Percentiles rank a stretch among this genome's conserved stretches.
These are phyloP conservation scores for Arvicanthis niloticus DNA, from an alignment of 2,113 vertebrate genomes.

Conservation along the genomic window DNA sequence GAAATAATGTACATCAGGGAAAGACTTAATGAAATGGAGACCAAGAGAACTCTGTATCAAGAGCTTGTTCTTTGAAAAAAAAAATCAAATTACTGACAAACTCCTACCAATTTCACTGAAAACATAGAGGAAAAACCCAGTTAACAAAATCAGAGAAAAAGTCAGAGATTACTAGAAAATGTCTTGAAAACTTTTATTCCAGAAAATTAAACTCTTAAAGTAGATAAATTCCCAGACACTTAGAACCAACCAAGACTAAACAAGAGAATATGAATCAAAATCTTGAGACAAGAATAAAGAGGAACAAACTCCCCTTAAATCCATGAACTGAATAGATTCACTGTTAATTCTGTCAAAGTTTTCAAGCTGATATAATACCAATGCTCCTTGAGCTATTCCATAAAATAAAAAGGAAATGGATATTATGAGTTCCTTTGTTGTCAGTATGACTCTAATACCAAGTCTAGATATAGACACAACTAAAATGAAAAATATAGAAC, in stretches of 20 bases:
- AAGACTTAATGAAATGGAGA: background rate
- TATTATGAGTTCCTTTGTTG: background rate
- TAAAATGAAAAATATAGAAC: background rate
- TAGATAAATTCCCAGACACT: background rate
- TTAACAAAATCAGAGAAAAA: background rate
- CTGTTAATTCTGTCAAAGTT: background rate
- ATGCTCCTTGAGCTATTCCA: background rate
- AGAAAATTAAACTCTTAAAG: background rate
- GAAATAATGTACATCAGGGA: background rate
- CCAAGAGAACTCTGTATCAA: background rate
- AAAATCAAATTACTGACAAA: background rate
- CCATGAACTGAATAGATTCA: background rate
- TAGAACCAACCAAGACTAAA: background rate
- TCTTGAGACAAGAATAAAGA: background rate
- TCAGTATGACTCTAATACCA: background rate
- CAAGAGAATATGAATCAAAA: background rate
- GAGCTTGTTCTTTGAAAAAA: background rate
- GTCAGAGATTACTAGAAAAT: background rate
- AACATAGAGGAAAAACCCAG: background rate
- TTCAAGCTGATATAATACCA: background rate
- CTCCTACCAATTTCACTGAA: background rate
- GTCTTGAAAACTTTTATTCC: background rate
- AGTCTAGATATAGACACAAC: background rate
- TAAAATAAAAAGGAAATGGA: background rate
- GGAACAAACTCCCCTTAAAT: too few relatives aligned